A percentile compares a stretch with the other conserved stretches of the same genome.
phyloP scores from a whole-genome alignment of 2,113 vertebrate species.

The Phodopus roborovskii region DNA sequence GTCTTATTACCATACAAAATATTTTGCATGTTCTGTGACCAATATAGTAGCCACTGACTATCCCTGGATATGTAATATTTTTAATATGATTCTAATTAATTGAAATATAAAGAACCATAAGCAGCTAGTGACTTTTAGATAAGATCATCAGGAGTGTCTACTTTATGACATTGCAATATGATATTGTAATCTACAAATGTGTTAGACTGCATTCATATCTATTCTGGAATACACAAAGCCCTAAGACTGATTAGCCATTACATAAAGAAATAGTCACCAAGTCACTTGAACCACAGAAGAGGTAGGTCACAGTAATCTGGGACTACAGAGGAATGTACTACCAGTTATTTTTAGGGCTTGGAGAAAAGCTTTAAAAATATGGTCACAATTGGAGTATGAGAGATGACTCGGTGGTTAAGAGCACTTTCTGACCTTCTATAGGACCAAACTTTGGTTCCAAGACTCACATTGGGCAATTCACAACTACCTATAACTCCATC shows the following conservation, averaged over 20 bases:
- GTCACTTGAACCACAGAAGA: neutral
- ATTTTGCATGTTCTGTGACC: neutral
- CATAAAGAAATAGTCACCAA: neutral
- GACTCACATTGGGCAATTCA: neutral
- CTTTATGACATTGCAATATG: neutral
- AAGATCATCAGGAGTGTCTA: neutral
- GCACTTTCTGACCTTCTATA: neutral
- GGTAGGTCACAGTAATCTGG: neutral
- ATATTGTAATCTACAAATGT: neutral
- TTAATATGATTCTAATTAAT: neutral
- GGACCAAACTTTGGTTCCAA: too few species aligned
- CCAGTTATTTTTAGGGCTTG: neutral
- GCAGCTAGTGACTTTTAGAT: neutral
- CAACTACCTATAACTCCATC: neutral
- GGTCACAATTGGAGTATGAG: neutral
- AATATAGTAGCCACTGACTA: neutral
- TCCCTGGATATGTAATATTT: neutral
- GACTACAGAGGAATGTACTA: neutral
- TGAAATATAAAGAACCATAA: neutral
- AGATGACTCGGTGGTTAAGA: neutral
- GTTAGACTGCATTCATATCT: neutral
- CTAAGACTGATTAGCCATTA: neutral
- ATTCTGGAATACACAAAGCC: neutral
- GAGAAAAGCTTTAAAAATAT: neutral
- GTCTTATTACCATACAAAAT: neutral